Evolutionary conservation across 2,113 vertebrate species (phyloP).

Genomic region (Maccullochella peelii): DNA sequence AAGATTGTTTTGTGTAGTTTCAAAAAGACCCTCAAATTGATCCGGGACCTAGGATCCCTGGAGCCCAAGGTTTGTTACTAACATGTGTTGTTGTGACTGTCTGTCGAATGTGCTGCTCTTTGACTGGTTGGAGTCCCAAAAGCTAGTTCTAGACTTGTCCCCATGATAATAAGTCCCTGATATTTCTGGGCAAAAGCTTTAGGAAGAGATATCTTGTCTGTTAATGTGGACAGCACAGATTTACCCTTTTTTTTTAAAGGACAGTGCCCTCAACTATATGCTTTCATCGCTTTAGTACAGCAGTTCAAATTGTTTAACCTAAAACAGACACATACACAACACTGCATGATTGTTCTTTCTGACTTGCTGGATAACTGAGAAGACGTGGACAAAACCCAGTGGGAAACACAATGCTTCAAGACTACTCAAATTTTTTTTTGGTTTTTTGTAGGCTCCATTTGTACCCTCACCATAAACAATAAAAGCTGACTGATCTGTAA

Average conservation of each 20-base stretch:
- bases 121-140: slow-evolving; percentile 41
- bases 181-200: slow-evolving; percentile 41
- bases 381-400: slow-evolving; percentile 17
- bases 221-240: slow-evolving; percentile 31
- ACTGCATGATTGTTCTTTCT: slow-evolving; percentile 27
- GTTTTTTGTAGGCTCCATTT: background rate
- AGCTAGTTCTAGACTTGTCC: slow-evolving; percentile 69
- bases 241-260: slow-evolving; percentile 21
- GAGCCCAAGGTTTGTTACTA: slow-evolving; percentile 40
- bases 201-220: slow-evolving; percentile 38
- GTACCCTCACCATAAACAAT: background rate
- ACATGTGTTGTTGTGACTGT: slow-evolving; percentile 51
- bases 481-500: background rate
- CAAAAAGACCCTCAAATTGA: slow-evolving; percentile 63
- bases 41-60: slow-evolving; percentile 47
- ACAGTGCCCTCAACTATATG: slow-evolving; percentile 21
- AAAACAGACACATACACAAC: slow-evolving; percentile 25
- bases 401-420: slow-evolving; percentile 1
- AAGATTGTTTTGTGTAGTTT: slow-evolving; percentile 55
- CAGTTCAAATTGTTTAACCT: slow-evolving; percentile 48
- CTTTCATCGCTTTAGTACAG: slow-evolving; percentile 39
- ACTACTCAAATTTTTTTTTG: slow-evolving; percentile 18
- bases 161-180: slow-evolving; percentile 47
- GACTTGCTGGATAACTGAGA: slow-evolving; percentile 19
- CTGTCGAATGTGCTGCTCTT: slow-evolving; percentile 50